Conservation (phyloP, 2,797 vertebrate genomes). For the Gymnothorax reevesii region DNA sequence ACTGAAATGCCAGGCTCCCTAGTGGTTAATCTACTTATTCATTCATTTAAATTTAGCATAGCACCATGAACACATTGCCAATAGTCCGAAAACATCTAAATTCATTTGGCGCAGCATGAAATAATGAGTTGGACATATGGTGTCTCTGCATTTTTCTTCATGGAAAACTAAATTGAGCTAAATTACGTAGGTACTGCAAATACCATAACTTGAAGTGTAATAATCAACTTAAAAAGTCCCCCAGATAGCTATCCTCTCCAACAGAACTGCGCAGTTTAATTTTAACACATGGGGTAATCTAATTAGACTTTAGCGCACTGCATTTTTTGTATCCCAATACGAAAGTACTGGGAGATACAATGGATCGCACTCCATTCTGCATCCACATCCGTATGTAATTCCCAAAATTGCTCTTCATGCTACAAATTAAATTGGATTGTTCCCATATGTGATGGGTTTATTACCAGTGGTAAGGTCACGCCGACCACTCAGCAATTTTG, state of each 20-base stretch:
- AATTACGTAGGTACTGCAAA: not conserved
- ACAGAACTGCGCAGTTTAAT: not conserved
- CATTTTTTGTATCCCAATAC: no score
- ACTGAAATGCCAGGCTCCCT: not conserved
- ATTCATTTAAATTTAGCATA: constrained; percentile 9
- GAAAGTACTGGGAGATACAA: no score
- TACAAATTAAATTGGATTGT: no score
- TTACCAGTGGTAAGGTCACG: no score
- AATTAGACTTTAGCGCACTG: not conserved
- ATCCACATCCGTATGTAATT: no score
- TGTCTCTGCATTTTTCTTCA: not conserved
- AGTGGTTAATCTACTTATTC: constrained; percentile 3
- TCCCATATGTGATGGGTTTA: no score
- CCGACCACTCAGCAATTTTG: no score
- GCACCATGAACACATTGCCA: not conserved
- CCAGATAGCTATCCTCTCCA: not conserved
- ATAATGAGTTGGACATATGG: not conserved
- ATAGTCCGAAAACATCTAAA: not conserved
- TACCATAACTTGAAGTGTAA: not conserved
- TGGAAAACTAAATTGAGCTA: not conserved
- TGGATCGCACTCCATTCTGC: no score
- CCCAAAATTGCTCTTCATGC: no score
- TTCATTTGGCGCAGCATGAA: not conserved
- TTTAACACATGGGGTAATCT: not conserved
- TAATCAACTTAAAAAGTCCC: not conserved